These are phyloP conservation scores for Acrobasis suavella DNA, from an alignment of 2,888 invertebrate genomes.

Conservation along the genomic window DNA sequence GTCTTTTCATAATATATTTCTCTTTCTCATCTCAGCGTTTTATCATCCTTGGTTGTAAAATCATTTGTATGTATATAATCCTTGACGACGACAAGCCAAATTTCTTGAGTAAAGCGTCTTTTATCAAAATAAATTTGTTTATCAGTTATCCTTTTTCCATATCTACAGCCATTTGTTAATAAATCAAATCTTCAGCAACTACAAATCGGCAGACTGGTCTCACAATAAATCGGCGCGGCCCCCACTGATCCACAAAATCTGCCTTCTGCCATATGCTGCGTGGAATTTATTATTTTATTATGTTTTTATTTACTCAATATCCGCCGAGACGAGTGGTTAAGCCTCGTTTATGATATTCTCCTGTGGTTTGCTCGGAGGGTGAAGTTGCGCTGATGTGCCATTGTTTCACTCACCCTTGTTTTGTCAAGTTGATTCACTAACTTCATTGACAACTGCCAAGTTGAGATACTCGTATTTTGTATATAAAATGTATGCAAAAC, in stretches of 20 bases:
- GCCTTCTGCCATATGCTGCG: constrained; percentile 72
- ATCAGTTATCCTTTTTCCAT: not conserved
- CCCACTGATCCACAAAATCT: constrained; percentile 41
- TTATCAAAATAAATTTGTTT: not conserved
- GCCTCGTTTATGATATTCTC: constrained; percentile 81
- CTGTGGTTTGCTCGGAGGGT: constrained; percentile 67
- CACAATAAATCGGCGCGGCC: constrained; percentile 31
- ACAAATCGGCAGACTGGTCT: constrained; percentile 28
- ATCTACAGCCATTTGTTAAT: not conserved
- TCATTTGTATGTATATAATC: no score
- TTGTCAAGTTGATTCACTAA: constrained; percentile 65
- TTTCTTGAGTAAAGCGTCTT: no score
- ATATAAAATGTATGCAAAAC: constrained; percentile 6
- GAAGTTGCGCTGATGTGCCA: constrained; percentile 61
- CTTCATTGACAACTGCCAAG: constrained; percentile 34
- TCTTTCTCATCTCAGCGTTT: no score
- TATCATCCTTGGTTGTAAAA: no score
- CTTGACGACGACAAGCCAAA: no score
- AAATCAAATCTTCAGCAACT: not conserved
- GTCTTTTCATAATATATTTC: no score
- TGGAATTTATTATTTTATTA: constrained; percentile 80
- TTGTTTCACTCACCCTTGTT: constrained; percentile 76
- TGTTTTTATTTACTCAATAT: constrained; percentile 78
- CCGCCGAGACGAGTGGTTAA: constrained; percentile 78
- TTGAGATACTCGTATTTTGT: constrained; percentile 8